phyloP scores from a whole-genome alignment of 2,888 invertebrate genomes.

The Carcina quercana region DNA sequence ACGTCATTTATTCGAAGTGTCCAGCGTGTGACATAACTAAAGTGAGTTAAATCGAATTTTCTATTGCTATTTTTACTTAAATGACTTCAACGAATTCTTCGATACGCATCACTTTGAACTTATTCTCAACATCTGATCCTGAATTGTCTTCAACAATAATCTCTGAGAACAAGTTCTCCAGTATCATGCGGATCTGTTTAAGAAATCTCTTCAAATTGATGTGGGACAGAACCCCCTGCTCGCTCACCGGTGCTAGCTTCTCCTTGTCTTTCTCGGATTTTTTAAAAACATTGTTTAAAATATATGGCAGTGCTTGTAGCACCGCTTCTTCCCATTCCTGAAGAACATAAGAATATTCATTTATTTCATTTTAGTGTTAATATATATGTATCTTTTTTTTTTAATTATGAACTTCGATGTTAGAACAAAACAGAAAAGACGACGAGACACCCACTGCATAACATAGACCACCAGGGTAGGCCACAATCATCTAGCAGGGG shows the following conservation, averaged over 20 bases:
- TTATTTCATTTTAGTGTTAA: no score
- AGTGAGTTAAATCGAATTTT: no score
- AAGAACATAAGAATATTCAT: conserved; percentile 15
- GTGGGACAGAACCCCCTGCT: conserved; percentile 57
- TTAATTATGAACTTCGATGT: no score
- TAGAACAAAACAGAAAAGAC: no score
- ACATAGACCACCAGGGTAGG: no score
- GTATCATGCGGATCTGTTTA: conserved; percentile 50
- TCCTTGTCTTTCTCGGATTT: conserved; percentile 79
- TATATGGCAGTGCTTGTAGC: conserved; percentile 77
- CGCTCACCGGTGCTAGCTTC: conserved; percentile 67
- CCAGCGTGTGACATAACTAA: no score
- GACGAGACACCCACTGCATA: background rate
- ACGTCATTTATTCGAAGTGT: no score
- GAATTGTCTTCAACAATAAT: conserved; percentile 20
- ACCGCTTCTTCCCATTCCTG: conserved; percentile 89
- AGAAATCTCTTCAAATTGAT: conserved; percentile 58
- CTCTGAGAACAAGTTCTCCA: conserved; percentile 49
- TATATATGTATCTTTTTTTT: no score
- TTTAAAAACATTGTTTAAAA: conserved; percentile 76
- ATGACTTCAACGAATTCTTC: conserved; percentile 62
- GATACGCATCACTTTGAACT: conserved; percentile 37
- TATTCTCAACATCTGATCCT: conserved; percentile 10
- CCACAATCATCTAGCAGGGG: no score
- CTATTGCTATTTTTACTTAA: no score